Evolutionary conservation across 2,888 invertebrate genomes (phyloP).

Genomic region (Phyto melanocephala): DNA sequence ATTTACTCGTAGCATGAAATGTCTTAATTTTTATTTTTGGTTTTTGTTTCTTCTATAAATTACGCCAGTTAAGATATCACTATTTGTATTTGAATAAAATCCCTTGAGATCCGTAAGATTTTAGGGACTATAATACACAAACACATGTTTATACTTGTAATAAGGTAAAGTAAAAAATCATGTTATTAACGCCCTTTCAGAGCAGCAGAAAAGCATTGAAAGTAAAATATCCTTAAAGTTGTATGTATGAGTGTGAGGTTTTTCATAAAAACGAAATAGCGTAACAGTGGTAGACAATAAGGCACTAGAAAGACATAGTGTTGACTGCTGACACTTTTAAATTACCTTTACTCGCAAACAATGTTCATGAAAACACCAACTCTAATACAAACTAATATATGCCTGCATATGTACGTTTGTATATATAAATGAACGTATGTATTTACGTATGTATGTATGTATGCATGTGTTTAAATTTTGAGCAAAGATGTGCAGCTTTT

Average conservation of each 20-base stretch:
- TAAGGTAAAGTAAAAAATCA: not conserved
- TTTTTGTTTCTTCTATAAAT: too few species aligned
- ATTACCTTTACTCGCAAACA: slow-evolving; percentile 38
- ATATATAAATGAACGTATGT: not conserved
- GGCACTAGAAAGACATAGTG: slow-evolving; percentile 48
- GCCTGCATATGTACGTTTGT: not conserved
- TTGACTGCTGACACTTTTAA: slow-evolving; percentile 53
- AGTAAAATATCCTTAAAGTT: not conserved
- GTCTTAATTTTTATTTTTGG: too few species aligned
- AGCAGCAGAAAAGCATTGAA: not conserved
- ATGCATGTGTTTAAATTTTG: not conserved
- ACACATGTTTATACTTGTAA: too few species aligned
- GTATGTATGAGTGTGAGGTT: not conserved
- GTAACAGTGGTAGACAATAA: slow-evolving; percentile 19
- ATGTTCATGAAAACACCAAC: not conserved
- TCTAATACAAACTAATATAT: not conserved
- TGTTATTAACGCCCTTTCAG: not conserved
- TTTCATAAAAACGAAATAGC: not conserved
- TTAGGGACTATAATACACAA: not conserved
- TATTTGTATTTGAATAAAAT: not conserved
- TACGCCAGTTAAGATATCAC: not conserved
- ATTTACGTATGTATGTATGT: not conserved
- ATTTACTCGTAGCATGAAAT: too few species aligned
- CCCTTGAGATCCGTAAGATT: not conserved
- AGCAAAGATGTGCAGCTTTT: slow-evolving; percentile 16